phyloP scores from a whole-genome alignment of 1,140 invertebrate genomes.

The Uloborus diversus region DNA sequence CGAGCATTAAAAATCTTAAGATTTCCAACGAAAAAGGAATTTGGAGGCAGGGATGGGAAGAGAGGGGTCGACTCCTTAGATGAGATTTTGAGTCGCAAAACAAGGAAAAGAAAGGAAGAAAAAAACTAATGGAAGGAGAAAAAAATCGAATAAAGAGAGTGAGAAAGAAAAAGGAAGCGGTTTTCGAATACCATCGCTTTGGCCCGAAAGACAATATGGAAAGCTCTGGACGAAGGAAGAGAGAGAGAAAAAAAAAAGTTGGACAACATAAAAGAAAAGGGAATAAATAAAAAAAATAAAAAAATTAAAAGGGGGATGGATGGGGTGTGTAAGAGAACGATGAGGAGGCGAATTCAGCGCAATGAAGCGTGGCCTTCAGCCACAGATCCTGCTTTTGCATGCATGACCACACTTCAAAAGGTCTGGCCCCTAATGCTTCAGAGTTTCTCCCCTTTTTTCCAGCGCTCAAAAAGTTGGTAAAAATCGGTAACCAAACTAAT shows the following conservation, averaged over 20 bases:
- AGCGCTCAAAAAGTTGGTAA: constrained; percentile 47
- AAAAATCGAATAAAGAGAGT: neutral
- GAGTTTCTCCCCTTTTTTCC: constrained; percentile 1
- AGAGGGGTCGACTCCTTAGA: constrained; percentile 6
- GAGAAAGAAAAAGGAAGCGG: constrained; percentile 21
- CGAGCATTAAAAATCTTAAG: constrained; percentile 13
- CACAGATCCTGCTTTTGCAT: constrained; percentile 55
- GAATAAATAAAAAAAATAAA: constrained; percentile 44
- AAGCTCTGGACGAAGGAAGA: constrained; percentile 1
- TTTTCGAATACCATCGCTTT: constrained; percentile 8
- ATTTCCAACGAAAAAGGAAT: too few relatives aligned
- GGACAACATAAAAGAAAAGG: neutral
- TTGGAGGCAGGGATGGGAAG: neutral
- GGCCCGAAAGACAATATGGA: neutral
- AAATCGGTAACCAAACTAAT: constrained; percentile 57
- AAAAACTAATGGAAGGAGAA: neutral
- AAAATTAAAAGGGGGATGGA: constrained; percentile 6
- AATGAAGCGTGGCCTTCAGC: constrained; percentile 49
- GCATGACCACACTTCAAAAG: constrained; percentile 53
- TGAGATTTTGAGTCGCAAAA: constrained; percentile 28
- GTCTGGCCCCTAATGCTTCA: constrained; percentile 23
- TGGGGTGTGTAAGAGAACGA: constrained; percentile 21
- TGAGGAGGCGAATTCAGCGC: constrained; percentile 37
- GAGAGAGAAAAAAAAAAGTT: neutral
- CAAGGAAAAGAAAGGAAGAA: neutral